Evolutionary conservation across 1,140 invertebrate genomes (phyloP), one percentile per base, ranked within the genome.

Genomic region (Drosophila orena): DNA sequence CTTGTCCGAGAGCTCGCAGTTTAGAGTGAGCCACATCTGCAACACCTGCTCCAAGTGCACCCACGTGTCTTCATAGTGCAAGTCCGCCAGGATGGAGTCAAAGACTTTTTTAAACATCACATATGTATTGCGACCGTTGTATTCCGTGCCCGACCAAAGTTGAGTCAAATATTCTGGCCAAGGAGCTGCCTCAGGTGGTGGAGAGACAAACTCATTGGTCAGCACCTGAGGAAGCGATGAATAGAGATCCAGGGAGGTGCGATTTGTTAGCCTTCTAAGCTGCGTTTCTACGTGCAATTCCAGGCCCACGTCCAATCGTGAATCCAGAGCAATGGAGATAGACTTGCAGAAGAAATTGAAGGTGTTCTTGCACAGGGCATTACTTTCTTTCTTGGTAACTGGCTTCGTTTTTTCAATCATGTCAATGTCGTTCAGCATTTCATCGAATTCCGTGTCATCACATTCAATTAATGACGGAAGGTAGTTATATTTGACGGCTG

Each of bases 1-100:
- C 42, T 92, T 93, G 56, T 94, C 92, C 4, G 92, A 90, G 56
- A 93, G 91, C 50, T 94, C 94, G 71, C 94, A 94, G 91, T 97
- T 97, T 44, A 97, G 91, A 2, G 96, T 97, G 42, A 97, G 93
- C 97, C 97, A 98, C 59, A 97, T 93, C 58, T 97, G 96, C 5
- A 98, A 93, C 42, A 97, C 94, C 77, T 96, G 94, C 92, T 98
- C 97, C 83, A 97, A 93, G 88, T 96, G 95, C 22, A 94, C 94
- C 81, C 93, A 94, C 49, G 94, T 93, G 83, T 93, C 92, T 92
- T 94, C 84, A 6, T 84, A 90, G 61, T 94, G 93, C 17, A 95
- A 84, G 78, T 96, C 94, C 7, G 93, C 94, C 78, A 96, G 96
- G 65, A 97, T 93, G 59, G 93, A 93, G 73, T 96, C 94, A 80